These are phyloP conservation scores for Helicoverpa assulta DNA, from an alignment of 2,888 invertebrate species.

Conservation along the genomic window DNA sequence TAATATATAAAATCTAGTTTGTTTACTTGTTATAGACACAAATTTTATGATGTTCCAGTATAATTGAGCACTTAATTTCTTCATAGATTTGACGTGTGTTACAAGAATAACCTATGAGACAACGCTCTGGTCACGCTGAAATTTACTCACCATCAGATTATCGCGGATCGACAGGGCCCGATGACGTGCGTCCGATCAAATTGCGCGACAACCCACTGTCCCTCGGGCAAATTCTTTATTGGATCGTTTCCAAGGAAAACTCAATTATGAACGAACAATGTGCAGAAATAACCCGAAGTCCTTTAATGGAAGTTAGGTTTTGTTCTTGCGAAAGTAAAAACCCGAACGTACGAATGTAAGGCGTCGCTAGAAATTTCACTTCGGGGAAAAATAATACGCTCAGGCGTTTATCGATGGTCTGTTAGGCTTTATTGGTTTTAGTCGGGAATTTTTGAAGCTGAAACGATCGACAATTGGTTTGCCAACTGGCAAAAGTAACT, in stretches of 20 bases:
- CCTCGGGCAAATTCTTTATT: slow-evolving; percentile 75
- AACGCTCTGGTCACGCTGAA: slow-evolving; percentile 9
- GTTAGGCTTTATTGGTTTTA: slow-evolving; percentile 25
- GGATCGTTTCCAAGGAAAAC: slow-evolving; percentile 81
- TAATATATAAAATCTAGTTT: too few species aligned
- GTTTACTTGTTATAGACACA: too few species aligned
- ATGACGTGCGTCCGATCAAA: slow-evolving; percentile 66
- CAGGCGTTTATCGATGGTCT: slow-evolving; percentile 21
- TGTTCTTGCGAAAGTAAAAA: slow-evolving; percentile 56
- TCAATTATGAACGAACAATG: slow-evolving; percentile 79
- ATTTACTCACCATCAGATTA: slow-evolving; percentile 44
- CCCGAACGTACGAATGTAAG: slow-evolving; percentile 22
- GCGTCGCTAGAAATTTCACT: slow-evolving; percentile 47
- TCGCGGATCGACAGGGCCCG: slow-evolving; percentile 39
- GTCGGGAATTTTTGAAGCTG: slow-evolving; percentile 12
- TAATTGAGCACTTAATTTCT: background rate
- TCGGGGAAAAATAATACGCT: slow-evolving; percentile 37
- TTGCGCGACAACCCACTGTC: slow-evolving; percentile 57
- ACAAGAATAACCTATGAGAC: slow-evolving; percentile 31
- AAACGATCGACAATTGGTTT: background rate
- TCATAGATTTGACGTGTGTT: background rate
- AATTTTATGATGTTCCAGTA: too few species aligned
- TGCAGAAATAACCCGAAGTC: slow-evolving; percentile 66
- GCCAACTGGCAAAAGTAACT: background rate
- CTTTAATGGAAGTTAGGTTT: slow-evolving; percentile 68